These are phyloP conservation scores for Atherinomorus stipes DNA, from an alignment of 2,113 vertebrate genomes.

Conservation along the genomic window DNA sequence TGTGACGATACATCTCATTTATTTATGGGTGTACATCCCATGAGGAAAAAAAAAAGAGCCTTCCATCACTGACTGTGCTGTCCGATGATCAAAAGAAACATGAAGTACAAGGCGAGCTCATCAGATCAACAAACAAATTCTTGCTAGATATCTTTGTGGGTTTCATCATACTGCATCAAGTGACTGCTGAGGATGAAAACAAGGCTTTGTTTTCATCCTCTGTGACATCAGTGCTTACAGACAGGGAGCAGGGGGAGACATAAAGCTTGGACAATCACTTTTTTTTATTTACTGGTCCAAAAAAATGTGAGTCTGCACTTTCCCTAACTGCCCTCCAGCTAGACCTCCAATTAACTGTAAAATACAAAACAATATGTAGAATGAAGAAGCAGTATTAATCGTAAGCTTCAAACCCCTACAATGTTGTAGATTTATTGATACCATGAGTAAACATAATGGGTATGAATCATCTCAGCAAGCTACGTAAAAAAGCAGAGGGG, in stretches of 20 bases:
- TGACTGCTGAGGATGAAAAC: conserved; percentile 75
- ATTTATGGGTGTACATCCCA: conserved; percentile 60
- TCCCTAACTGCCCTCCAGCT: conserved; percentile 25
- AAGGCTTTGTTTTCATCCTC: conserved; percentile 74
- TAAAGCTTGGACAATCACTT: conserved; percentile 38
- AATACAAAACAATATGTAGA: conserved; percentile 30
- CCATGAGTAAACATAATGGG: conserved; percentile 62
- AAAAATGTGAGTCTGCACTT: conserved; percentile 44
- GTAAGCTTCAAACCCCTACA: conserved; percentile 47
- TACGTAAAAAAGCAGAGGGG: conserved; percentile 49
- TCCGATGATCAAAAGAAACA: conserved; percentile 74
- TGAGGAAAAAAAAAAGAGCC: conserved; percentile 56
- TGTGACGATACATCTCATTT: conserved; percentile 52
- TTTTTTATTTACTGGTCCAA: conserved; percentile 49
- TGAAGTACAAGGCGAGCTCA: conserved; percentile 65
- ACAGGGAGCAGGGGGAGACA: conserved; percentile 29
- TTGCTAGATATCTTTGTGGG: conserved; percentile 80
- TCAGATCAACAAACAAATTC: conserved; percentile 75
- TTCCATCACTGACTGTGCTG: conserved; percentile 57
- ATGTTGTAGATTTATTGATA: conserved; percentile 50
- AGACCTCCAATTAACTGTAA: conserved; percentile 37
- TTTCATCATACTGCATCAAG: conserved; percentile 85
- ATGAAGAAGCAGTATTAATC: conserved; percentile 37
- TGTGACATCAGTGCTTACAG: conserved; percentile 65
- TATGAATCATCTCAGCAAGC: conserved; percentile 48